Evolutionary conservation across 2,888 invertebrate species (phyloP), one percentile per base, ranked within the genome.

Genomic region (Campopleginae sp.): DNA sequence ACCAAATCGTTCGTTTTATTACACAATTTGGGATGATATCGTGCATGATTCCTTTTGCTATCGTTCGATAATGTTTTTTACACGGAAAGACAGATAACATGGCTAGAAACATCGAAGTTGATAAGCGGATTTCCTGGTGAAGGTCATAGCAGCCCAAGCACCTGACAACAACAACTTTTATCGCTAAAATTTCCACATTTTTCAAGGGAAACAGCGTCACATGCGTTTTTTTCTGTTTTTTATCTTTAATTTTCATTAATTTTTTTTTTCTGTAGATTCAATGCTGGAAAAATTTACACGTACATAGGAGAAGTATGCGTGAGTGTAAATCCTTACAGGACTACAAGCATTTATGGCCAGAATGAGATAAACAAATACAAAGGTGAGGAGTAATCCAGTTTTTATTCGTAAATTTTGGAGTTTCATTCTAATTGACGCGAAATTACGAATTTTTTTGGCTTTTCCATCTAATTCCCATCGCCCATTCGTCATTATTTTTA

Each of bases 231-330:
- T 12, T 14, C 12, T n/a, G 0, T 46, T 31, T 12, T 1, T 48
- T 8, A 63, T 8, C 7, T 7, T 75, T 2, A n/a, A 33, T 33
- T 17, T 6, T 19, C 10, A 0, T 46, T 1, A 19, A 14, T 1
- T 46, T 33, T 44, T 14, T 48, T 10, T 19, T 33, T 65, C 19
- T 61, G n/a, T 95, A 98, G 98, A 93, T 98, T 97, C 93, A 97
- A 97, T 94, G 96, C 96, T 94, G 97, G 98, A 89, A 97, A 96
- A 94, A 98, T 99, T 93, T 99, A 99, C 95, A 99, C 99, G 8
- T 99, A 99, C 94, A 99, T 99, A 90, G 99, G 99, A 61, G 99
- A 99, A 94, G 98, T 99, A 90, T 97, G 98, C 92, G 98, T 99
- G 58, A 99, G 99, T 0, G 97, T 99, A 89, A 99, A 99, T 94